phyloP scores from a whole-genome alignment of 2,113 vertebrate genomes.

The Hemiscyllium ocellatum region DNA sequence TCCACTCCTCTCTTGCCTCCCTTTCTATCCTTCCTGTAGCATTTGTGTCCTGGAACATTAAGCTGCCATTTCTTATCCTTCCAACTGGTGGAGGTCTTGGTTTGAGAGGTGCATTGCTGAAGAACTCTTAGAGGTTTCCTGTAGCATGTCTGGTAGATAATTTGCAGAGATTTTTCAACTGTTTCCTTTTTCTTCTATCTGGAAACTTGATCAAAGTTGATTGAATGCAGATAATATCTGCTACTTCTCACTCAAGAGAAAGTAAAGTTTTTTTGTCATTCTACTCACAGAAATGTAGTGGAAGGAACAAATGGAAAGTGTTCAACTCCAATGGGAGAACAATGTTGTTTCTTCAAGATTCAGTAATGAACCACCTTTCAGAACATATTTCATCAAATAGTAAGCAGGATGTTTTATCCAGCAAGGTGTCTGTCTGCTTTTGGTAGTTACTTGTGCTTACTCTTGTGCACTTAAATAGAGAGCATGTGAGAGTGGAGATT shows the following conservation, averaged over 20 bases:
- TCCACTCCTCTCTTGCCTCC: too few species aligned
- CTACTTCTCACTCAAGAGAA: too few species aligned
- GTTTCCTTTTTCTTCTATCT: background rate
- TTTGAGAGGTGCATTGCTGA: background rate
- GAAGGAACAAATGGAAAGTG: background rate
- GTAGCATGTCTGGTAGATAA: background rate
- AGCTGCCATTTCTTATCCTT: background rate
- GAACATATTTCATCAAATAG: background rate
- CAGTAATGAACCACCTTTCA: background rate
- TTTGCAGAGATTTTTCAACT: background rate
- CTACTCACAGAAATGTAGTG: background rate
- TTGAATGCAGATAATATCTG: background rate
- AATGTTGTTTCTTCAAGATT: background rate
- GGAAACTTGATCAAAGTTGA: background rate
- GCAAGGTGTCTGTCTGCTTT: background rate
- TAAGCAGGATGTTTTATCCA: background rate
- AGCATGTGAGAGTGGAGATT: background rate
- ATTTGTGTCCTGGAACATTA: too few species aligned
- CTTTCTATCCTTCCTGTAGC: too few species aligned
- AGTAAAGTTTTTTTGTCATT: background rate
- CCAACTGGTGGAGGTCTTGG: background rate
- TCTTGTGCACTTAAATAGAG: background rate
- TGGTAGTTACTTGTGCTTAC: background rate
- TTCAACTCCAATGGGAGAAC: background rate
- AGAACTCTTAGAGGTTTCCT: background rate